Conservation (phyloP, 2,113 vertebrate species). For the Scopus umbretta region DNA sequence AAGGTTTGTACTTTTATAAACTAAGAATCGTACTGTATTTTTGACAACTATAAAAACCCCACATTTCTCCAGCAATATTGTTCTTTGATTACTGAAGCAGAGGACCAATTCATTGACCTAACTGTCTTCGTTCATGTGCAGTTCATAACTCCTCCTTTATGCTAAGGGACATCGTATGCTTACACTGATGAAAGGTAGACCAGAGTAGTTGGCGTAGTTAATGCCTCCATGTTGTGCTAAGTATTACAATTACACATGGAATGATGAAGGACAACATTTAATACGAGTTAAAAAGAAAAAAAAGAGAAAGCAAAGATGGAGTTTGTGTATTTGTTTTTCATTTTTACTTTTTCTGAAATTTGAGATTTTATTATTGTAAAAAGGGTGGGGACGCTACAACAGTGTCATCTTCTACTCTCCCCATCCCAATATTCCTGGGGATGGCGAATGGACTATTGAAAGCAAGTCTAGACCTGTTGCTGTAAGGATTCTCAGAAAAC, state of each 20-base stretch:
- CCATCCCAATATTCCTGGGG: accelerated
- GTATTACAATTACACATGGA: not conserved
- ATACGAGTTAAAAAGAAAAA: not conserved
- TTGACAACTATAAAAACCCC: not conserved
- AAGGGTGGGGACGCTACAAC: accelerated
- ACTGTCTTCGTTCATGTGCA: not conserved
- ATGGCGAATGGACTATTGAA: accelerated
- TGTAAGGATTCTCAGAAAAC: not conserved
- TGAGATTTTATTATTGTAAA: not conserved
- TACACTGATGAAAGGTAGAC: not conserved
- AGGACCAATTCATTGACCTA: not conserved
- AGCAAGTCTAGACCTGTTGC: not conserved
- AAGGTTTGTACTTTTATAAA: not conserved
- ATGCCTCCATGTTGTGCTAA: not conserved
- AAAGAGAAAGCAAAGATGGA: not conserved
- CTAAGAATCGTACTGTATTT: not conserved
- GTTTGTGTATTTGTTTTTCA: not conserved
- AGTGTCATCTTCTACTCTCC: not conserved
- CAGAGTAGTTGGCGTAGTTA: not conserved
- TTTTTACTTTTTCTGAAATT: not conserved
- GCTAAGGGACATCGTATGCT: not conserved
- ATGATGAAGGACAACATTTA: not conserved
- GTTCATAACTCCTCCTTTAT: not conserved
- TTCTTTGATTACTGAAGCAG: not conserved
- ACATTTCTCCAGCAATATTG: not conserved